phyloP scores from a whole-genome alignment of 2,888 invertebrate genomes.

The Alsophila aescularia region DNA sequence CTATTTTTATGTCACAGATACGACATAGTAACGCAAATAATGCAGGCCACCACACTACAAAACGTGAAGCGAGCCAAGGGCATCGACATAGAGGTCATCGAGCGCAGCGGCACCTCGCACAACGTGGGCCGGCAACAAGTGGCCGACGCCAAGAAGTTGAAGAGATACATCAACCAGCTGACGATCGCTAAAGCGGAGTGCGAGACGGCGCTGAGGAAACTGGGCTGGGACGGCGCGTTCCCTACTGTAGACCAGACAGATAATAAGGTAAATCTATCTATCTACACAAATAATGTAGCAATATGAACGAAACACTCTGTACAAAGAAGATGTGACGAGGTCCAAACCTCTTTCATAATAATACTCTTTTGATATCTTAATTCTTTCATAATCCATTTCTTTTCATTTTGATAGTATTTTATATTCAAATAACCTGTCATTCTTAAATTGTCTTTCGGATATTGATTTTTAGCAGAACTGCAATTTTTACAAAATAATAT shows the following conservation, averaged over 20 bases:
- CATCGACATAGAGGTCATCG: constrained; percentile 86
- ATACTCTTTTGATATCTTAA: too few relatives aligned
- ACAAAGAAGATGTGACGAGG: too few relatives aligned
- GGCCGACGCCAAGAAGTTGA: constrained; percentile 91
- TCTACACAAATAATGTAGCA: too few relatives aligned
- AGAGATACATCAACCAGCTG: constrained; percentile 92
- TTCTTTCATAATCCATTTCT: too few relatives aligned
- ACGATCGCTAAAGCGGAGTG: constrained; percentile 92
- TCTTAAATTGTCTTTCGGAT: too few relatives aligned
- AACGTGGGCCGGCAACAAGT: constrained; percentile 90
- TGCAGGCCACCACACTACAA: constrained; percentile 96
- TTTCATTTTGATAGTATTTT: too few relatives aligned
- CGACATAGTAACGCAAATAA: constrained; percentile 95
- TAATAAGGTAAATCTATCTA: constrained; percentile 59
- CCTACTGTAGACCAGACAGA: constrained; percentile 78
- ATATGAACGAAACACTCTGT: too few relatives aligned
- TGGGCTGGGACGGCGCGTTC: constrained; percentile 91
- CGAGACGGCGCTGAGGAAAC: constrained; percentile 88
- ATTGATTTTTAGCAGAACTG: too few relatives aligned
- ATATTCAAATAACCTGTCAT: too few relatives aligned
- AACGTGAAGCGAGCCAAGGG: constrained; percentile 95
- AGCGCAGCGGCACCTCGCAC: constrained; percentile 80
- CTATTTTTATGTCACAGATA: constrained; percentile 79
- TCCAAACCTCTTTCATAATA: too few relatives aligned
- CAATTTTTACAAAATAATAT: too few relatives aligned